These are phyloP conservation scores for Temnothorax ravouxi DNA, from an alignment of 2,888 invertebrate species.

Conservation along the genomic window DNA sequence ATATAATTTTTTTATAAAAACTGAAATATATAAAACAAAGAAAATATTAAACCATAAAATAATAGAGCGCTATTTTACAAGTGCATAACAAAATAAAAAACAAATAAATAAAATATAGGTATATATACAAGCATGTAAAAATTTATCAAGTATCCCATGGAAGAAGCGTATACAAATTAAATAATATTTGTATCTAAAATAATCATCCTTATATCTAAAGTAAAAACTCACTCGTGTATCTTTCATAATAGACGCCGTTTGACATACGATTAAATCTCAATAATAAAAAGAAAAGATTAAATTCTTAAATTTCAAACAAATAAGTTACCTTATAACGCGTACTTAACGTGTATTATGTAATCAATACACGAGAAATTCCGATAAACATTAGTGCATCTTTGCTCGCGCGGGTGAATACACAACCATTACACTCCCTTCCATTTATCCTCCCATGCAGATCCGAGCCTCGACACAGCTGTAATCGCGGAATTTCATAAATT, in stretches of 20 bases:
- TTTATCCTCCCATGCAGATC: neutral
- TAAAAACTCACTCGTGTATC: neutral
- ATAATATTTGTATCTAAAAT: neutral
- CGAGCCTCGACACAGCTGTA: neutral
- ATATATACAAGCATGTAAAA: neutral
- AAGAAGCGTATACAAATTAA: neutral
- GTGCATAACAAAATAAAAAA: neutral
- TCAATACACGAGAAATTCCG: no score
- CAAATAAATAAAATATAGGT: neutral
- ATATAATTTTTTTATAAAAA: neutral
- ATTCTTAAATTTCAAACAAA: neutral
- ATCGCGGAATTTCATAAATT: conserved; percentile 25
- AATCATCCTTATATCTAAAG: neutral
- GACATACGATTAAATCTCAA: neutral
- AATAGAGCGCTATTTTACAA: neutral
- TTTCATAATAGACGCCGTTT: neutral
- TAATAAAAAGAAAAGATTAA: neutral
- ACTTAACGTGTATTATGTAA: neutral
- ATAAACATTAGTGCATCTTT: neutral
- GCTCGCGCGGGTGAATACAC: neutral
- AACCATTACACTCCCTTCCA: no score
- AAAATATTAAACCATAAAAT: neutral
- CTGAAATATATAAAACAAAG: neutral
- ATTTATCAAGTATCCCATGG: neutral
- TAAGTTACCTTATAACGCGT: neutral